phyloP scores from a whole-genome alignment of 2,113 vertebrate species.

The Elephantulus edwardii region DNA sequence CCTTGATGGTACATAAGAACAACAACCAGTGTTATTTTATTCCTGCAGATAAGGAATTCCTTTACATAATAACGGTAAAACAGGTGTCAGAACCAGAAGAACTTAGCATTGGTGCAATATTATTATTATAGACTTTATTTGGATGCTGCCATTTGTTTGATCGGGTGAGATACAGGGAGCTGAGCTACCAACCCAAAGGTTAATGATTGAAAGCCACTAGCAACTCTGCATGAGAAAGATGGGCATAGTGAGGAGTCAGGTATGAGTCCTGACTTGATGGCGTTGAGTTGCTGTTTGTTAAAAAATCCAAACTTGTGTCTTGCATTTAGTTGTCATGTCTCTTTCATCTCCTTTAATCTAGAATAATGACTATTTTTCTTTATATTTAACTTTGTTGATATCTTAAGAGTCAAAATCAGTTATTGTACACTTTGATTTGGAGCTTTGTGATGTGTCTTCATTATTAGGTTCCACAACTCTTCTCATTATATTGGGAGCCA shows the following conservation, averaged over 20 bases:
- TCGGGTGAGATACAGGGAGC: too few species aligned
- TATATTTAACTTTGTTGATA: neutral
- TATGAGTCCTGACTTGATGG: too few species aligned
- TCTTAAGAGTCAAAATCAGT: neutral
- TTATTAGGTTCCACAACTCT: neutral
- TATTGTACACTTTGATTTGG: neutral
- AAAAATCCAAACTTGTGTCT: neutral
- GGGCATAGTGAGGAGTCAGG: too few species aligned
- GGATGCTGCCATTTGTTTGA: neutral
- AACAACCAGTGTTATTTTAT: too few species aligned
- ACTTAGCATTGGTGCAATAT: neutral
- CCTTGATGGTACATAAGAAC: too few species aligned
- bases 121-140: slow-evolving; percentile 13
- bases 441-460: neutral
- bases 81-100: neutral
- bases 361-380: neutral
- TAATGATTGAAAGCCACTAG: too few species aligned
- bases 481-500: neutral
- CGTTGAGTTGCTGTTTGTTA: too few species aligned
- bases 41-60: neutral
- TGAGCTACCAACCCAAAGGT: too few species aligned
- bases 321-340: neutral
- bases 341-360: neutral
- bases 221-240: too few species aligned
- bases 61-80: neutral